Base-by-base conservation (phyloP, 2,888 invertebrate genomes). In the Caenorhabditis zanzibari region DNA sequence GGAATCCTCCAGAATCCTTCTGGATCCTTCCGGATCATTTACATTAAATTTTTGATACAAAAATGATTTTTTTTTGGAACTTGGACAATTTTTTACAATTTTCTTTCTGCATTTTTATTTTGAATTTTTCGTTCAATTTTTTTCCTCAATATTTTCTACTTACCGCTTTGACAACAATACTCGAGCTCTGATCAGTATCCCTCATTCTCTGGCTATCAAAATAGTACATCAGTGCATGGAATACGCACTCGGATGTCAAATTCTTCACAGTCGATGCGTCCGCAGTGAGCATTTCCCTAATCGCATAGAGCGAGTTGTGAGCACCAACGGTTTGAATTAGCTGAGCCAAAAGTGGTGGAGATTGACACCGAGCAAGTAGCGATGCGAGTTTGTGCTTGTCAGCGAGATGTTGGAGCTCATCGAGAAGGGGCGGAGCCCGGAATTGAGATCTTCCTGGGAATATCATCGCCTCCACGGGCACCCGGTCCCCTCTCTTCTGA, bases 191-290 rank as follows among this genome's bases (percentile, higher is more conserved):
- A 49, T 76, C 82, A 24, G 24, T 44, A 22, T 71, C 61, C 22
- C 71, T 58, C 7, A 54, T 38, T 19, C 69, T 54, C 28, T 66
- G 64, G 44, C 26, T 56, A 22, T 74, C 82, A 10, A 69, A 79
- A 58, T 82, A 76, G 24, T 69, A 74, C 61, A 79, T 58, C 1
- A 82, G 41, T 4, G 82, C 63, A 47, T 79, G 79, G 22, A 82
- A 82, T 4, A 79, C 19, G 19, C 82, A 74, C 41, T 82, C 79
- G 3, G 82, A 26, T 0, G 77, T 44, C 2, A 82, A 54, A 12
- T 54, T 22, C 1, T 26, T 24, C 2, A 63, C 77, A 12, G 68
- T 56, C 5, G 74, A 52, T 0, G 73, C 0, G 28, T 82, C 82
- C 16, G 41, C 44, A 0, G 56, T 6, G 7, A 82, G 35, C 82